Evolutionary conservation across 2,888 invertebrate species (phyloP), one percentile per base, ranked within the genome.

Genomic region (Drosophila macrothrix): DNA sequence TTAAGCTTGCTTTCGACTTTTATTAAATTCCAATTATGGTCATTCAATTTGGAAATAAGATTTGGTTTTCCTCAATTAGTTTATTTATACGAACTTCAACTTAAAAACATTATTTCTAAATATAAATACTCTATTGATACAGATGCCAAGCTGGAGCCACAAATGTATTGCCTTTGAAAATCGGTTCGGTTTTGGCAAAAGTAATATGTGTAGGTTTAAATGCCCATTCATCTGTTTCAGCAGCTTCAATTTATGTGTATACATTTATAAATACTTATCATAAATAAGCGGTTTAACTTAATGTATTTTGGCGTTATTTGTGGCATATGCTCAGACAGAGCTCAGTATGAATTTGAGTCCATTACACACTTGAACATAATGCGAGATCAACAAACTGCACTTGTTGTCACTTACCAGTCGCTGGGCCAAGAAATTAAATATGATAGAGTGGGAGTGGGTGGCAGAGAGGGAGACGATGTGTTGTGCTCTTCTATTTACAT

Each of bases 401-500:
- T 64, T 46, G 55, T 25, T 54, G 39, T 41, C 61, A 46, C 43
- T 73, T 56, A 31, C 35, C 35, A 50, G 46, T 50, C 55, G 33
- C 56, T 59, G 54, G 35, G 56, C 53, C 25, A 46, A 53, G 82
- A 80, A 67, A 82, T 78, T 75, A 78, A 64, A 78, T 80, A 82
- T 75, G 67, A 58, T 71, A 16, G 22, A 46, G 22, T 22, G 62
- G 3, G 7, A 9, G 37, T 4, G 6, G 7, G 55, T 7, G 43
- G 50, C 53, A 6, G 35, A 35, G 35, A 14, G 33, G 4, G 12
- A 9, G 53, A 50, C 9, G 16, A 16, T 16, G 53, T 67, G 35
- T 41, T 68, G 46, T 63, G 61, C 60, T 56, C 75, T 49, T 76
- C 71, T 83, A 76, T 84, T 84, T 79, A 83, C 83, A 90, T 87